These are phyloP conservation scores for Apodemus agrarius DNA, from an alignment of 2,797 vertebrate species.

Conservation along the genomic window DNA sequence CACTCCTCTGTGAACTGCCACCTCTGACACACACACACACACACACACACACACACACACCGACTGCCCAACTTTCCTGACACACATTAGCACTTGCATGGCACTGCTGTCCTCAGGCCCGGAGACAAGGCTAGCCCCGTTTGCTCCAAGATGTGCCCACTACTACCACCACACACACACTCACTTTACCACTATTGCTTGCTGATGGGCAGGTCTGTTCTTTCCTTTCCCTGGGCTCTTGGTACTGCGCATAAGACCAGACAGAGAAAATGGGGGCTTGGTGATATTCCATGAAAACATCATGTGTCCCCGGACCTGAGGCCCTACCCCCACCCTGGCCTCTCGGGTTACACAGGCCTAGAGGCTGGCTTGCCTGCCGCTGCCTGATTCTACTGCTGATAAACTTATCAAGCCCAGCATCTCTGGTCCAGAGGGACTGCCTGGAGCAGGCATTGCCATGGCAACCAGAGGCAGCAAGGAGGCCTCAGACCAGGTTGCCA, in stretches of 20 bases:
- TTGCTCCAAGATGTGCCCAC: neutral
- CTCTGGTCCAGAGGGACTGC: constrained; percentile 40
- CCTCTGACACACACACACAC: accelerated
- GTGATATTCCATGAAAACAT: neutral
- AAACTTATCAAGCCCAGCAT: neutral
- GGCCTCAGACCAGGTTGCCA: neutral
- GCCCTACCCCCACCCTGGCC: neutral
- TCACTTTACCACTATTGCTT: neutral
- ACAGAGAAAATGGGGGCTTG: accelerated
- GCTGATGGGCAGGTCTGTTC: accelerated
- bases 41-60: accelerated
- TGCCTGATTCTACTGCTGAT: neutral
- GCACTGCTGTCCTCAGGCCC: accelerated
- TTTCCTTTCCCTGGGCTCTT: neutral
- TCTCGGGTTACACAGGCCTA: neutral
- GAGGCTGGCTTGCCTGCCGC: neutral
- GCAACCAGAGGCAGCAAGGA: neutral
- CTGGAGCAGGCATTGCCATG: neutral
- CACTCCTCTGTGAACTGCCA: neutral
- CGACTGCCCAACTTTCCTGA: neutral
- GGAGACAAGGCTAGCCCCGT: neutral
- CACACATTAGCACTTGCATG: neutral
- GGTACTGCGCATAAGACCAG: neutral
- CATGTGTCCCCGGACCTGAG: neutral
- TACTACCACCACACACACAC: neutral